These are phyloP conservation scores for Agrochola lota DNA, from an alignment of 2,888 invertebrate species.

Conservation along the genomic window DNA sequence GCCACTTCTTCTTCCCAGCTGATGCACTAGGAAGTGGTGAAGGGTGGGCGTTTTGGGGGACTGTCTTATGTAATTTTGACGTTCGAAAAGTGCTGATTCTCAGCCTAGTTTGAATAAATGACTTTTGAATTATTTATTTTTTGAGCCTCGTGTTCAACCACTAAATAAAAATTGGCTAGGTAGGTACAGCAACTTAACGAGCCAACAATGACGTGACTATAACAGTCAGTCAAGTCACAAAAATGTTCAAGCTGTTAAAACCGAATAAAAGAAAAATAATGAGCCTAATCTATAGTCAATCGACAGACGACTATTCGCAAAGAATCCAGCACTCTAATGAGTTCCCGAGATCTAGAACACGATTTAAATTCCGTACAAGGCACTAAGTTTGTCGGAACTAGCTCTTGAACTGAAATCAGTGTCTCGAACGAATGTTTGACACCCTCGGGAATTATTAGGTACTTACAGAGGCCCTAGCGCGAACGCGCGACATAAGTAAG, in stretches of 20 bases:
- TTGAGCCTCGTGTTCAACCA: too few relatives aligned
- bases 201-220: neutral
- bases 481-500: too few relatives aligned
- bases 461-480: too few relatives aligned
- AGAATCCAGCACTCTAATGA: slow-evolving; percentile 35
- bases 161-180: too few relatives aligned
- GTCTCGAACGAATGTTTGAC: slow-evolving; percentile 11
- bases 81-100: too few relatives aligned
- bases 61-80: too few relatives aligned
- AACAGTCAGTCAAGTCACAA: neutral
- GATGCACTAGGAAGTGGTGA: too few relatives aligned
- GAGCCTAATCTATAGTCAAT: slow-evolving; percentile 34
- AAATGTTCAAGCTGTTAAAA: neutral
- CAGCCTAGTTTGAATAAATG: too few relatives aligned
- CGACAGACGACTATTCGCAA: neutral
- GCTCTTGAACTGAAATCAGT: slow-evolving; percentile 17
- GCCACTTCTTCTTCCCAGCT: too few relatives aligned
- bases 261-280: slow-evolving; percentile 4
- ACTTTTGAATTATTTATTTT: too few relatives aligned
- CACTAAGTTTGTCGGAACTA: slow-evolving; percentile 19
- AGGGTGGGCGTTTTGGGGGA: too few relatives aligned
- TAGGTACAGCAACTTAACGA: neutral
- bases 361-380: slow-evolving; percentile 41
- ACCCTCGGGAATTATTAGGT: neutral
- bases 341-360: slow-evolving; percentile 28